Percentiles rank a stretch among this genome's conserved stretches.
Evolutionary conservation across 2,888 invertebrate species (phyloP).

Genomic region (Liodrosophila aerea): DNA sequence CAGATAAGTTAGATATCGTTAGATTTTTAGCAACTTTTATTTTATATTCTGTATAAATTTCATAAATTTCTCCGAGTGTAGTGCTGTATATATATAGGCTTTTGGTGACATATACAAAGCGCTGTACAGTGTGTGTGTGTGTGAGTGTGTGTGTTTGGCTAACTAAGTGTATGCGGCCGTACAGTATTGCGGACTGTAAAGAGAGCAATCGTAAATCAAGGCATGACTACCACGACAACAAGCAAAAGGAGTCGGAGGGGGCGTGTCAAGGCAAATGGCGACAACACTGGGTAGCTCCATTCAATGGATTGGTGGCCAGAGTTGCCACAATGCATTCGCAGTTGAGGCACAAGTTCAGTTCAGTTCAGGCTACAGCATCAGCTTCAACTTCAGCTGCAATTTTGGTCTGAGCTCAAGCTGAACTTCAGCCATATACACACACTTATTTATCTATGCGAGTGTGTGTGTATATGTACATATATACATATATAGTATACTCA

Average conservation of each 20-base stretch:
- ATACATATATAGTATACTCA: slow-evolving; percentile 30
- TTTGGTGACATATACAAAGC: slow-evolving; percentile 61
- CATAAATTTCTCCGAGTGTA: background rate
- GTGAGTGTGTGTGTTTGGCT: slow-evolving; percentile 56
- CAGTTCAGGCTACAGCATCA: slow-evolving; percentile 1
- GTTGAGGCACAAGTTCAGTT: slow-evolving; percentile 44
- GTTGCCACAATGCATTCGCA: slow-evolving; percentile 67
- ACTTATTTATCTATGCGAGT: slow-evolving; percentile 8
- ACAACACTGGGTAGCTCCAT: slow-evolving; percentile 31
- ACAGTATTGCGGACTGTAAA: slow-evolving; percentile 65
- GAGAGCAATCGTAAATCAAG: slow-evolving; percentile 75
- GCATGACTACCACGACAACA: slow-evolving; percentile 45
- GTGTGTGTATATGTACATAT: slow-evolving; percentile 3
- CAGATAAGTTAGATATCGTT: too few species aligned
- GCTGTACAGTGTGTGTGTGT: slow-evolving; percentile 27
- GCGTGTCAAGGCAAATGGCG: slow-evolving; percentile 30
- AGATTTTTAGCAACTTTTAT: too few species aligned
- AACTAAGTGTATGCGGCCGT: slow-evolving; percentile 64
- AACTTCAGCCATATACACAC: slow-evolving; percentile 5
- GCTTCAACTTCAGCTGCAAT: slow-evolving; percentile 13
- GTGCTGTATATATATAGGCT: slow-evolving; percentile 34
- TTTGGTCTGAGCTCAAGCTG: background rate
- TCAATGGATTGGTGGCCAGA: slow-evolving; percentile 55
- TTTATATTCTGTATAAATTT: too few species aligned
- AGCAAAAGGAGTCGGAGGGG: slow-evolving; percentile 33